Evolutionary conservation across 2,113 vertebrate genomes (phyloP).

Genomic region (Tylochromis polylepis): DNA sequence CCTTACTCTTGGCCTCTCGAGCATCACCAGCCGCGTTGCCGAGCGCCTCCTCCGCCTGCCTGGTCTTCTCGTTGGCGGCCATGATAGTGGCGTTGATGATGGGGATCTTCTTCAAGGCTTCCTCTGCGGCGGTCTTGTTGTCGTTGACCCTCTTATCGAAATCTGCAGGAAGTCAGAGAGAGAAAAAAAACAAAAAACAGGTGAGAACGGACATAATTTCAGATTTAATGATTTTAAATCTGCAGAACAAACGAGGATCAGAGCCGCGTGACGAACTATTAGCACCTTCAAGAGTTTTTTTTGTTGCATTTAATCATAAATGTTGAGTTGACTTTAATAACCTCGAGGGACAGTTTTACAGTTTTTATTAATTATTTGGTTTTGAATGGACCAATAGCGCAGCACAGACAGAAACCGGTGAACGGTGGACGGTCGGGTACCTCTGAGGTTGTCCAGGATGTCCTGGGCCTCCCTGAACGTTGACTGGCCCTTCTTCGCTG

Average conservation of each 20-base stretch:
- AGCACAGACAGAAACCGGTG: background rate
- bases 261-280: background rate
- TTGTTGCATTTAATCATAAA: background rate
- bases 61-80: conserved; percentile 87
- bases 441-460: conserved; percentile 88
- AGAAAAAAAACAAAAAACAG: rapidly evolving
- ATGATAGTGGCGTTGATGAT: conserved; percentile 83
- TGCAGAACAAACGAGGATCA: background rate
- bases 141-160: conserved; percentile 93
- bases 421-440: conserved; percentile 41
- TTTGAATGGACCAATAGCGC: background rate
- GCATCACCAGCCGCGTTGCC: conserved; percentile 86
- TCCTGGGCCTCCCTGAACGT: conserved; percentile 87
- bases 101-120: conserved; percentile 87
- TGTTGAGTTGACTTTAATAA: too few relatives aligned
- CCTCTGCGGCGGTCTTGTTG: conserved; percentile 94
- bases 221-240: background rate
- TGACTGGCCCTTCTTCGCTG: conserved; percentile 84
- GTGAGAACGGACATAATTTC: background rate
- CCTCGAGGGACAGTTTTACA: background rate
- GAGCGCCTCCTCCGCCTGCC: conserved; percentile 80
- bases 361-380: background rate
- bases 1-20: conserved; percentile 82
- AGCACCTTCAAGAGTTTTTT: background rate
- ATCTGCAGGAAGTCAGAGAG: conserved; percentile 66